Conservation (phyloP, 2,888 invertebrate genomes). For the Tribolium freemani region DNA sequence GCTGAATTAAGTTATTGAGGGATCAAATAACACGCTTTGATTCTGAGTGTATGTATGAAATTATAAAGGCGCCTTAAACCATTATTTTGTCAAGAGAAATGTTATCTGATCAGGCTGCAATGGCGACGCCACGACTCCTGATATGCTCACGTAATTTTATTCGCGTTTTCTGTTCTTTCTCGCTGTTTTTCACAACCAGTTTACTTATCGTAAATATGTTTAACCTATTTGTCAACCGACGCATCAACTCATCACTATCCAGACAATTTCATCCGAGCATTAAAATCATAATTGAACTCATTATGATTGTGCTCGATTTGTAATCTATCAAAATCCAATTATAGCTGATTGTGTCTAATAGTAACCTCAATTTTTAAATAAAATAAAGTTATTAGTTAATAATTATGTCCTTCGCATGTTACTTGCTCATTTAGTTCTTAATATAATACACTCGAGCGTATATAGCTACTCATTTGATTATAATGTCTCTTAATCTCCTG, state of each 20-base stretch:
- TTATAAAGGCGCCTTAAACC: slow-evolving; percentile 44
- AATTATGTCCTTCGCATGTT: slow-evolving; percentile 37
- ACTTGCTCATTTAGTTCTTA: slow-evolving; percentile 30
- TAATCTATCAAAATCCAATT: neutral
- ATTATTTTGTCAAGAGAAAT: slow-evolving; percentile 47
- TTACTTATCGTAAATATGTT: slow-evolving; percentile 38
- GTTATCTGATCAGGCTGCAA: slow-evolving; percentile 46
- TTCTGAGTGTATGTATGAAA: slow-evolving; percentile 39
- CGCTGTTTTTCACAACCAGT: slow-evolving; percentile 33
- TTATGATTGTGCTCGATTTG: neutral
- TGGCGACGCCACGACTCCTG: slow-evolving; percentile 43
- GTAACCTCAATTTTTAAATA: slow-evolving; percentile 29
- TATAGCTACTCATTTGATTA: slow-evolving; percentile 31
- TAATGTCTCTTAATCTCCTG: slow-evolving; percentile 29
- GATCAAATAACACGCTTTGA: slow-evolving; percentile 42
- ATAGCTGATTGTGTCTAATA: neutral
- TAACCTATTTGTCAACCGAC: slow-evolving; percentile 30
- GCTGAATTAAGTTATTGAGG: slow-evolving; percentile 45
- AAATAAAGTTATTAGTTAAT: slow-evolving; percentile 33
- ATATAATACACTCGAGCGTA: slow-evolving; percentile 28
- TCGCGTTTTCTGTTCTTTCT: slow-evolving; percentile 33
- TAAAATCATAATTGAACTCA: neutral
- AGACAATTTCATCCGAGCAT: neutral
- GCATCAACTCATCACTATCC: slow-evolving; percentile 16
- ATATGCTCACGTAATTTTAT: slow-evolving; percentile 41